Percentiles rank a stretch among this genome's conserved stretches.
Conservation (phyloP, 2,113 vertebrate species). For the Aptenodytes forsteri region DNA sequence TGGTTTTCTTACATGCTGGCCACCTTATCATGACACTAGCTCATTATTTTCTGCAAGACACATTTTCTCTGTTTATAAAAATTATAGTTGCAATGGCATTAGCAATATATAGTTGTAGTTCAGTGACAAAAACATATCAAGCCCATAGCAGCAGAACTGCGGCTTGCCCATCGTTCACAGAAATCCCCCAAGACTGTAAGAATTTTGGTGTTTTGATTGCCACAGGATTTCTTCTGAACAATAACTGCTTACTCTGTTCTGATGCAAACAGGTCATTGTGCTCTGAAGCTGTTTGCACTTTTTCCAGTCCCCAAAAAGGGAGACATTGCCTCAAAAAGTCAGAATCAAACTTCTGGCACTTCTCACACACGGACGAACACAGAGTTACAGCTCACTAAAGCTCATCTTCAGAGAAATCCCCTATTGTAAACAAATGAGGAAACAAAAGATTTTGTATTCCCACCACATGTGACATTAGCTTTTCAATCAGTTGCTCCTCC, state of each 20-base stretch:
- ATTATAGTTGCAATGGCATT: not conserved
- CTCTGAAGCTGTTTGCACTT: not conserved
- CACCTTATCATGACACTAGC: not conserved
- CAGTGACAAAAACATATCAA: not conserved
- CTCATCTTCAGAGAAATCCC: not conserved
- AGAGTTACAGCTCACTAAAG: not conserved
- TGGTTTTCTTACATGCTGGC: not conserved
- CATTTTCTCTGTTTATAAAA: not conserved
- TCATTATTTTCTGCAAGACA: not conserved
- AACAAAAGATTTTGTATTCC: not conserved
- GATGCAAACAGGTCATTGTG: not conserved
- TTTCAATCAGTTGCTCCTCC: not conserved
- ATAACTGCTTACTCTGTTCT: not conserved
- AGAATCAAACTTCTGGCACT: not conserved
- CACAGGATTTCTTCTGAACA: not conserved
- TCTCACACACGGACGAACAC: accelerated
- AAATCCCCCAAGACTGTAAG: not conserved
- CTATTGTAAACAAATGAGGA: not conserved
- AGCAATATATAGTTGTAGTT: not conserved
- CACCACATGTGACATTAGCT: not conserved
- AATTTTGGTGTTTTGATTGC: not conserved
- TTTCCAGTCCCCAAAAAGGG: not conserved
- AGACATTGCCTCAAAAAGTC: not conserved
- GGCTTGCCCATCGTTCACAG: not conserved
- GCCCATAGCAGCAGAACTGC: not conserved